Conservation (phyloP, 2,797 vertebrate genomes). For the Microcaecilia unicolor region DNA sequence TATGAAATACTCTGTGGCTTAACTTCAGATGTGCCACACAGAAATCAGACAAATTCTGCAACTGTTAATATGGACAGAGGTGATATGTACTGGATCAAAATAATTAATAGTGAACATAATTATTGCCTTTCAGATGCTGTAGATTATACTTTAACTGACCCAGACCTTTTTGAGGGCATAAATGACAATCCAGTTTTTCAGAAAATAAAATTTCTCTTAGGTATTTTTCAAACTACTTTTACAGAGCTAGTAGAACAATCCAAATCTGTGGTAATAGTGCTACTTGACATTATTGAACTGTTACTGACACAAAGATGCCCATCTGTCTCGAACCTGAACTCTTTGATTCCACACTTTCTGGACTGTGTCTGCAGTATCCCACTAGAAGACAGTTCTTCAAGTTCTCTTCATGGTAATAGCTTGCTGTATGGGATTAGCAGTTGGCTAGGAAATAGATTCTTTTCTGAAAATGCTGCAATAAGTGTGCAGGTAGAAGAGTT, state of each 20-base stretch:
- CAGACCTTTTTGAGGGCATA: no score
- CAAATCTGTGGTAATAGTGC: slow-evolving; percentile 19
- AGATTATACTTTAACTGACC: background rate
- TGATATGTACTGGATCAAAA: no score
- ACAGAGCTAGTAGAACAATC: slow-evolving; percentile 19
- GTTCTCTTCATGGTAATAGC: slow-evolving; percentile 48
- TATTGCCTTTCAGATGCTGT: slow-evolving; percentile 41
- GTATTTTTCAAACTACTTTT: background rate
- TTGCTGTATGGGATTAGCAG: slow-evolving; percentile 49
- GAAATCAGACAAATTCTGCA: background rate
- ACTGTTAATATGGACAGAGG: background rate
- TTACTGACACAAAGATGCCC: slow-evolving; percentile 25
- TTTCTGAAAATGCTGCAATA: slow-evolving; percentile 56
- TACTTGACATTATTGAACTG: slow-evolving; percentile 43
- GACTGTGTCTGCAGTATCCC: slow-evolving; percentile 20
- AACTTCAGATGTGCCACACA: background rate
- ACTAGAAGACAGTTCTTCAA: slow-evolving; percentile 12
- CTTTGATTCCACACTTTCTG: slow-evolving; percentile 39
- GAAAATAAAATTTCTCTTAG: background rate
- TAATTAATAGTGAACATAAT: slow-evolving; percentile 51
- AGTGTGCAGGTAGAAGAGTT: slow-evolving; percentile 67
- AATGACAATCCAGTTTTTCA: background rate
- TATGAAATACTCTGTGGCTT: background rate
- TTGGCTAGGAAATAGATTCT: slow-evolving; percentile 67
- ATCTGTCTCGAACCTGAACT: slow-evolving; percentile 37